Conservation (phyloP, 2,797 vertebrate genomes). For the Gymnocypris eckloni region DNA sequence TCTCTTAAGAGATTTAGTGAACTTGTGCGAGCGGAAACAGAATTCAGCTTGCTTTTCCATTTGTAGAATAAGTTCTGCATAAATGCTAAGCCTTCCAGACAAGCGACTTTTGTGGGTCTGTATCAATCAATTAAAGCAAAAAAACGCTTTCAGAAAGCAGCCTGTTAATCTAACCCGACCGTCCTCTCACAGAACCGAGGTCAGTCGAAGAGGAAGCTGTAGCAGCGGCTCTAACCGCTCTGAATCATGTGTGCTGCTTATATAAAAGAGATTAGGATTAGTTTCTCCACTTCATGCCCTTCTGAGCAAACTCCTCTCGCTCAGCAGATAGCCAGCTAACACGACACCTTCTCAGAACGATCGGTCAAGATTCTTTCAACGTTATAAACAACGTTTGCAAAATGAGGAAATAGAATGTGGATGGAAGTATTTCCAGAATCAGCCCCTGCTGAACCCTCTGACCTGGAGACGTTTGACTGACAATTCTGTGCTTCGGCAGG, state of each 20-base stretch:
- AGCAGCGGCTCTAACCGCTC: conserved; percentile 54
- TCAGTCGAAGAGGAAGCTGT: conserved; percentile 34
- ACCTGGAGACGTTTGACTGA: conserved; percentile 20
- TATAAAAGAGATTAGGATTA: conserved; percentile 79
- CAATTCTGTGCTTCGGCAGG: conserved; percentile 48
- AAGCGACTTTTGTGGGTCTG: conserved; percentile 3
- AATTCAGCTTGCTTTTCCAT: not conserved
- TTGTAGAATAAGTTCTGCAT: not conserved
- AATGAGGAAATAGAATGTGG: not conserved
- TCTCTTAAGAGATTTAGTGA: not conserved
- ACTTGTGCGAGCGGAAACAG: not conserved
- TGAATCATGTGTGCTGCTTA: conserved; percentile 69
- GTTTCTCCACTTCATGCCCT: conserved; percentile 63
- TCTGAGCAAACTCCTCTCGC: conserved; percentile 60
- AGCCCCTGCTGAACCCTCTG: not conserved
- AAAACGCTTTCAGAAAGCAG: not conserved
- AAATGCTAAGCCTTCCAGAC: conserved; percentile 23
- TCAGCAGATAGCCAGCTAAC: conserved; percentile 33
- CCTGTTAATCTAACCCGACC: conserved; percentile 11
- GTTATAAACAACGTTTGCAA: not conserved
- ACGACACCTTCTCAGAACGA: not conserved
- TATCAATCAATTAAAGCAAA: conserved; percentile 32
- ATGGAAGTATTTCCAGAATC: not conserved
- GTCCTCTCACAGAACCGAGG: conserved; percentile 32
- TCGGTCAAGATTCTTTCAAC: not conserved